Conservation (phyloP, 2,113 vertebrate species). For the Nothobranchius furzeri region DNA sequence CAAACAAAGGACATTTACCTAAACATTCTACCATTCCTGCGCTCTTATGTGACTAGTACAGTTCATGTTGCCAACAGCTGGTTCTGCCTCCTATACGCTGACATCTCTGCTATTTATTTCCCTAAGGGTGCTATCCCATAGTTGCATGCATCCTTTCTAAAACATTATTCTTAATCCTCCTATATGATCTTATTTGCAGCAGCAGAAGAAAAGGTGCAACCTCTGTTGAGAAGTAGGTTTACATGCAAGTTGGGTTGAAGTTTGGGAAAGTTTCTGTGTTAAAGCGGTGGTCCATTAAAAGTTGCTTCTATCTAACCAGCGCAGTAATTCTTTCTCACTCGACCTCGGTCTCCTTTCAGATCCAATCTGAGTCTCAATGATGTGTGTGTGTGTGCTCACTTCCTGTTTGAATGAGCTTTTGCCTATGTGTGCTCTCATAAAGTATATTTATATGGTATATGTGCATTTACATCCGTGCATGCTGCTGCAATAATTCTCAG, state of each 20-base stretch:
- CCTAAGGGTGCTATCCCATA: no score
- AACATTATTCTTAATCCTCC: no score
- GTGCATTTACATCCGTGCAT: conserved; percentile 18
- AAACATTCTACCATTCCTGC: no score
- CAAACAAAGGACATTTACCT: no score
- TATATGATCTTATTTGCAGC: background rate
- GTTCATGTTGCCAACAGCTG: no score
- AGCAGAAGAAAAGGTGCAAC: conserved; percentile 13
- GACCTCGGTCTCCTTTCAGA: conserved; percentile 67
- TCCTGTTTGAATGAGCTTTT: conserved; percentile 17
- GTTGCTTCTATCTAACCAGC: conserved; percentile 55
- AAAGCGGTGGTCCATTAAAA: conserved; percentile 67
- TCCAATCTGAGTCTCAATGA: conserved; percentile 52
- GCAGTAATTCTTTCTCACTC: conserved; percentile 56
- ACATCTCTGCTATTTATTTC: no score
- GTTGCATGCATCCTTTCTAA: no score
- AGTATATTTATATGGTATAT: conserved; percentile 14
- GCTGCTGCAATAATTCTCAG: conserved; percentile 61
- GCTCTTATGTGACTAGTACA: no score
- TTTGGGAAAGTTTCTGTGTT: conserved; percentile 55
- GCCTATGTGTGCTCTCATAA: conserved; percentile 13
- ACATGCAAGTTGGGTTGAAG: conserved; percentile 50
- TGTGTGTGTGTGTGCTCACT: conserved; percentile 16
- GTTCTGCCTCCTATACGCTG: no score
- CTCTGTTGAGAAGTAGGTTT: conserved; percentile 46